Evolutionary conservation across 2,113 vertebrate genomes (phyloP), one percentile per base, ranked within the genome.

Genomic region (Anarrhichthys ocellatus): DNA sequence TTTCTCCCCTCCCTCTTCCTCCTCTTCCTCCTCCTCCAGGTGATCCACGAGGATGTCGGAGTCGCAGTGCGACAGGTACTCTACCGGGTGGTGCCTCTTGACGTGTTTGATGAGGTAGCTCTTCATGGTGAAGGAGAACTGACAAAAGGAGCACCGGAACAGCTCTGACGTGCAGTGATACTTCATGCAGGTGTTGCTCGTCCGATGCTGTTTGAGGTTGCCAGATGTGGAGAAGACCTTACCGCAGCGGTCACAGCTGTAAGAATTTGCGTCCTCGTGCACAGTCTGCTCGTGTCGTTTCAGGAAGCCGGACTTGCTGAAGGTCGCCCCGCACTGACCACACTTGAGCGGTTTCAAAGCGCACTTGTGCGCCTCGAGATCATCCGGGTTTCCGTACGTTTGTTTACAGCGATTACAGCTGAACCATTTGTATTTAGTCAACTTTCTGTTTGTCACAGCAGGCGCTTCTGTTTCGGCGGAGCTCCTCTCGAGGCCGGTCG

Each of bases 91-190:
- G 78, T 95, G 94, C 46, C 95, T 90, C 77, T 94, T 93, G 36
- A 95, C 58, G 89, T 96, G 95, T 59, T 96, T 96, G 15, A 89
- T 62, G 0, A 96, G 92, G 86, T 95, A 95, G 77, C 87, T 95
- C 89, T 94, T 94, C 62, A 89, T 81, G 0, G 94, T 95, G 87
- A 96, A 96, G 81, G 95, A 96, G 81, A 95, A 95, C 36, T 93
- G 90, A 67, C 95, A 96, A 77, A 92, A 91, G 0, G 91, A 61
- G 74, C 95, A 96, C 0, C 93, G 68, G 82, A 93, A 95, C 5
- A 94, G 89, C 86, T 92, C 89, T 0, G 94, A 90, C 0, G 89
- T 75, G 67, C 84, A 90, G 78, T 92, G 92, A 3, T 92, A 89
- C 77, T 91, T 91, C 75, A 86, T 82, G 15, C 93, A 94, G 0